A percentile compares a stretch with the other conserved stretches of the same genome.
phyloP scores from a whole-genome alignment of 2,888 invertebrate species.

The Toxonevra muliebris region DNA sequence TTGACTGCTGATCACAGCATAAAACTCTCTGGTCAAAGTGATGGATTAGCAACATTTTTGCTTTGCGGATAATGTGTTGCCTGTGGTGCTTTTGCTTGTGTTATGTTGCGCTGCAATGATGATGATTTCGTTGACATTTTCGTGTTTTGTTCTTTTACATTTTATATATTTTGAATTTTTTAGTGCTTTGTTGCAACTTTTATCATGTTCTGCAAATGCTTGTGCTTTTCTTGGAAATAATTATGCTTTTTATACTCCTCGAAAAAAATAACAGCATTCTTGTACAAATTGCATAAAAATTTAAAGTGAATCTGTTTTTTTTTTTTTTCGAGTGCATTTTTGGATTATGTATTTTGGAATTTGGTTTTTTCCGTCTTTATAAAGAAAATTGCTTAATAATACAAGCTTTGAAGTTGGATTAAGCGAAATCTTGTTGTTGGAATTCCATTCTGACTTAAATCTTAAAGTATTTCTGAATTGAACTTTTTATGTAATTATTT shows the following conservation, averaged over 20 bases:
- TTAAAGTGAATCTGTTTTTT: conserved; percentile 22
- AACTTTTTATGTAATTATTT: too few relatives aligned
- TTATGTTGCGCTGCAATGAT: too few relatives aligned
- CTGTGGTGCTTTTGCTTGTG: too few relatives aligned
- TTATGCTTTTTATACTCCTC: conserved; percentile 55
- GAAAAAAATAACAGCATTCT: conserved; percentile 56
- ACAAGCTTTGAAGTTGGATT: conserved; percentile 17
- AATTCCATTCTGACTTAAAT: conserved; percentile 3
- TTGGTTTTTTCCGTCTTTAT: background rate
- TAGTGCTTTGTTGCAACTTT: conserved; percentile 6
- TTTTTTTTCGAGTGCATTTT: conserved; percentile 9
- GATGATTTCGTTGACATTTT: conserved; percentile 6
- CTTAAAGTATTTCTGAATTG: too few relatives aligned
- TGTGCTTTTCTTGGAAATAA: conserved; percentile 57
- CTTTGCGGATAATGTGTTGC: conserved; percentile 10
- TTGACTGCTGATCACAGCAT: conserved; percentile 10
- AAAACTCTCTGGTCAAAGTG: conserved; percentile 38
- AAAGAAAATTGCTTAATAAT: conserved; percentile 18
- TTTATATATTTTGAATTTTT: conserved; percentile 23
- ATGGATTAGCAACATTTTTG: conserved; percentile 59
- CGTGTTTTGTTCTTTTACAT: conserved; percentile 13
- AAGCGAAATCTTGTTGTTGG: conserved; percentile 20
- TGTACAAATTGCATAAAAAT: conserved; percentile 54
- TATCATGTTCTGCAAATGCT: conserved; percentile 6
- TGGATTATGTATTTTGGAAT: conserved; percentile 7